Conservation (phyloP, 2,113 vertebrate genomes). For the Vulpes ferrilata region DNA sequence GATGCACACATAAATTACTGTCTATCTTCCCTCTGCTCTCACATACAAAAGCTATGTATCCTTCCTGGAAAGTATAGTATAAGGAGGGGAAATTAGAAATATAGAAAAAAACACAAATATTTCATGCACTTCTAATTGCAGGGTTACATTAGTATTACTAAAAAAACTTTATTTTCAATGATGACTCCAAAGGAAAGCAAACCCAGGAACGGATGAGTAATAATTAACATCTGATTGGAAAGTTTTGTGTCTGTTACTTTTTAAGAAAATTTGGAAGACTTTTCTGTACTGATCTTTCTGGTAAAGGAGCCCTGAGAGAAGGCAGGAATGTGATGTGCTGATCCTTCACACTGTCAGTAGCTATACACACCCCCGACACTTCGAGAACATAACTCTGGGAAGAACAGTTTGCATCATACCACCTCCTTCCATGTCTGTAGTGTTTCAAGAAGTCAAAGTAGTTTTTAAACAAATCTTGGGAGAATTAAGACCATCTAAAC, state of each 20-base stretch:
- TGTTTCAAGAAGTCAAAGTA: constrained; percentile 26
- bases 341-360: not conserved
- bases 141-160: constrained; percentile 38
- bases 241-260: not conserved
- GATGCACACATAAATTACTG: not conserved
- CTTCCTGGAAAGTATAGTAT: constrained; percentile 33
- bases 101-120: not conserved
- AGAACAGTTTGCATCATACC: not conserved
- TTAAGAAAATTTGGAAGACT: constrained; percentile 57
- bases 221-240: constrained; percentile 19
- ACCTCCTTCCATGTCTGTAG: not conserved
- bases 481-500: not conserved
- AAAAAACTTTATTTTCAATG: constrained; percentile 54
- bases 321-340: not conserved
- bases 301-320: not conserved
- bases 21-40: too few relatives aligned
- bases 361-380: not conserved
- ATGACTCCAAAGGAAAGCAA: constrained; percentile 58
- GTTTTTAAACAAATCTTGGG: not conserved
- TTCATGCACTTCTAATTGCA: constrained; percentile 56
- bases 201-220: constrained; percentile 47
- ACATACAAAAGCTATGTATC: not conserved
- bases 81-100: constrained; percentile 37
- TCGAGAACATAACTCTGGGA: not conserved
- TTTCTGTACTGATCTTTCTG: not conserved